Base-by-base conservation (phyloP, 2,797 vertebrate genomes). In the Mormyrus proboscirostris region DNA sequence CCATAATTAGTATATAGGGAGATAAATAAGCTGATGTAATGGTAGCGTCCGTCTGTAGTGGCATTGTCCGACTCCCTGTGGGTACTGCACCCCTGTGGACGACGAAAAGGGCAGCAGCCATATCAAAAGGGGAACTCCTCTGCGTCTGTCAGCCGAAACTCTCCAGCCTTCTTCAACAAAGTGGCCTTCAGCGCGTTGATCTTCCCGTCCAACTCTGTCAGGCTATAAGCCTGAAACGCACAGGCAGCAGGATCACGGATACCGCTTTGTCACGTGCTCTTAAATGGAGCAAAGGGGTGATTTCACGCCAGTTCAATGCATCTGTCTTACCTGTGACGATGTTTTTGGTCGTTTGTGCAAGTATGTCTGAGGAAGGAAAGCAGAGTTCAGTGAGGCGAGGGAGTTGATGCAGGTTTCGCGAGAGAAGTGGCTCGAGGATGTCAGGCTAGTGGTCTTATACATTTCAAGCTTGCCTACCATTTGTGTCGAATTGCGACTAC, bases 141-240 rank as follows among this genome's bases (percentile, higher is more conserved):
- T 92, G 94, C 89, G 86, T 96, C 96, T 91, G 94, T 95, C 89
- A 96, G 94, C 16, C 96, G 96, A 82, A 95, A 95, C 90, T 97
- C 97, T 90, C 94, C 97, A 82, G 96, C 97, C 95, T 97, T 98
- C 95, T 97, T 98, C 93, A 99, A 94, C 57, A 99, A 94, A 5
- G 97, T 96, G 50, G 97, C 96, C 93, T 96, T 98, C 93, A 98
- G 97, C 9, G 96, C 96, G 91, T 94, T 98, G 93, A 99, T 99
- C 96, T 99, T 99, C 94, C 98, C 97, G 94, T 99, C 98, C 94
- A 99, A 95, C 95, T 99, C 98, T 33, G 96, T 96, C 94, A 99
- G 95, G 83, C 97, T 98, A 94, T 97, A 99, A 91, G 93, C 96
- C 97, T 99, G 95, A 93, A 93, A 92, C 90, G 92, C 88, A 90